Base-by-base conservation (phyloP, 2,113 vertebrate genomes). In the Nestor notabilis region DNA sequence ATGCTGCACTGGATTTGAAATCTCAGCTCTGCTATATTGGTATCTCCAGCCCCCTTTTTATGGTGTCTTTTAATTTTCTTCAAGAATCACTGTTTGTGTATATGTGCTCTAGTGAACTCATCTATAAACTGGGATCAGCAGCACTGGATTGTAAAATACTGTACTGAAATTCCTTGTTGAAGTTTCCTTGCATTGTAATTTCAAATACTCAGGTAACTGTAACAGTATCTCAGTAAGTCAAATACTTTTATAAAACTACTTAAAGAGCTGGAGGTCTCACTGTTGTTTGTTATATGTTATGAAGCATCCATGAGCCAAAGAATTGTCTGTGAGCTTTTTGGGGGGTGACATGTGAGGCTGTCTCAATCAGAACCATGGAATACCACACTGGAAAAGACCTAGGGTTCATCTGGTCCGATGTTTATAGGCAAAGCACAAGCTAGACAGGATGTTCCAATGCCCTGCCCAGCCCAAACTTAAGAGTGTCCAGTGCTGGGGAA, bases 121-220 rank as follows among this genome's bases (percentile, higher is more conserved):
- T 96, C 13, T 60, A 63, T 49, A 37, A 96, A 96, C 52, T 87
- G 90, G 93, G 76, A 97, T 94, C 90, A 93, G 96, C 96, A 96
- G 97, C 97, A 97, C 97, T 98, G 96, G 96, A 97, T 97, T 98
- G 96, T 98, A 94, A 95, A 95, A 97, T 95, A 97, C 80, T 97
- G 76, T 97, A 97, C 88, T 97, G 91, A 95, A 96, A 96, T 96
- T 95, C 91, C 88, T 97, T 97, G 93, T 97, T 43, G 33, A 96
- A 71, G 96, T 96, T 96, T 97, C 94, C 96, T 97, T 97, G 94
- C 80, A 95, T 93, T 98, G 96, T 98, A 96, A 97, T 95, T 98
- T 97, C 85, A 95, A 90, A 97, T 97, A 95, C 97, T 98, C 97
- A 97, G 97, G 97, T 98, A 98, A 98, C 93, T 97, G 95, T 97